Evolutionary conservation across 2,113 vertebrate genomes (phyloP).

Genomic region (Marcusenius ussheri): DNA sequence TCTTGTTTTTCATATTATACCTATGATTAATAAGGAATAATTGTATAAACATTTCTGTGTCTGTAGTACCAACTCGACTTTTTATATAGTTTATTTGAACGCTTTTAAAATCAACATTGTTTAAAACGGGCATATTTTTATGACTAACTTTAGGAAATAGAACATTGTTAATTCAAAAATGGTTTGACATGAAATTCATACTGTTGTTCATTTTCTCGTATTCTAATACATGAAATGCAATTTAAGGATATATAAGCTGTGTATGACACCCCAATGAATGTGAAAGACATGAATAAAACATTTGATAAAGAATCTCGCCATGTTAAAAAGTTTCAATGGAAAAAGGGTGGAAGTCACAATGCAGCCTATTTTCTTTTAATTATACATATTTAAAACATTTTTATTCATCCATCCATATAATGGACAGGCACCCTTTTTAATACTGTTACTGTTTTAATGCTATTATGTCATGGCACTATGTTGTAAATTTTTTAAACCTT

Average conservation of each 20-base stretch:
- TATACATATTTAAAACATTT: not conserved
- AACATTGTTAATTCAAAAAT: not conserved
- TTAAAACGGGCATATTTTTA: not conserved
- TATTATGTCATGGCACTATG: not conserved
- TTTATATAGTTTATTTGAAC: not conserved
- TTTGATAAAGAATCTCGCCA: not conserved
- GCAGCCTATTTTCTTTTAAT: not conserved
- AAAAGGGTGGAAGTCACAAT: not conserved
- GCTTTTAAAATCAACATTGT: not conserved
- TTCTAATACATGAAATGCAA: not conserved
- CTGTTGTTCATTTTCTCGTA: not conserved
- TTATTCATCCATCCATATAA: not conserved
- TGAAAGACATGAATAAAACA: not conserved
- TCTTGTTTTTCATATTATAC: not conserved
- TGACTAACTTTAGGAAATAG: not conserved
- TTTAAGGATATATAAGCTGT: not conserved
- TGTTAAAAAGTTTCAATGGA: not conserved
- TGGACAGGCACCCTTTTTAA: not conserved
- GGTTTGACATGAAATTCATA: not conserved
- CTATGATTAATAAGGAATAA: not conserved
- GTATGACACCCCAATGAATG: not conserved
- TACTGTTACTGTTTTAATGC: not conserved
- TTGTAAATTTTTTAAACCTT: not conserved
- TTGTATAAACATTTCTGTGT: not conserved
- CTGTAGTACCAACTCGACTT: not conserved